Percentiles rank a stretch among this genome's conserved stretches.
Evolutionary conservation across 2,113 vertebrate species (phyloP).

Genomic region (Hassar affinis): DNA sequence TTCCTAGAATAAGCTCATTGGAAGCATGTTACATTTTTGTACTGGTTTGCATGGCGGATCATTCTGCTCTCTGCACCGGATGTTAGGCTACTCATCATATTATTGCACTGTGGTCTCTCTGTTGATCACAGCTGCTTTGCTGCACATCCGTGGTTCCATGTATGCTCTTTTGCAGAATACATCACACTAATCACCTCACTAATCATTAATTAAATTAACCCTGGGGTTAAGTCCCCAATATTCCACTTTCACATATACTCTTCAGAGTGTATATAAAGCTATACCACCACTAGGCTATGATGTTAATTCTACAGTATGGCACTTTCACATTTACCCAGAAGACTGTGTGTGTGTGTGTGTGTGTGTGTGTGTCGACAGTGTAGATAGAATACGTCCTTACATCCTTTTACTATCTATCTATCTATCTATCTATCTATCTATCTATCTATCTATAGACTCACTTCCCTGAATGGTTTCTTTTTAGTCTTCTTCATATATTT

Average conservation of each 20-base stretch:
- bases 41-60: not conserved
- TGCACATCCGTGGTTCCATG: not conserved
- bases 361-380: no score
- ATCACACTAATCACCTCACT: not conserved
- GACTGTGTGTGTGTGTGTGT: no score
- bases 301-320: not conserved
- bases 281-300: no score
- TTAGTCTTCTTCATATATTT: not conserved
- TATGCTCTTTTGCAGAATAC: not conserved
- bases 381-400: no score
- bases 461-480: not conserved
- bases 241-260: not conserved
- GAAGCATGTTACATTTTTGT: not conserved
- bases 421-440: not conserved
- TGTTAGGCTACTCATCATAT: not conserved
- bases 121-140: not conserved
- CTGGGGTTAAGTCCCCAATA: not conserved
- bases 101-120: not conserved
- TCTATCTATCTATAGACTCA: not conserved
- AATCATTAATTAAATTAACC: no score
- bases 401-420: not conserved
- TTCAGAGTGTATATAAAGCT: not conserved
- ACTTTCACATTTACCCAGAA: not conserved
- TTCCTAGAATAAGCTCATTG: not conserved
- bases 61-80: not conserved